Evolutionary conservation across 2,113 vertebrate genomes (phyloP), one percentile per base, ranked within the genome.

Genomic region (Microtus oregoni): DNA sequence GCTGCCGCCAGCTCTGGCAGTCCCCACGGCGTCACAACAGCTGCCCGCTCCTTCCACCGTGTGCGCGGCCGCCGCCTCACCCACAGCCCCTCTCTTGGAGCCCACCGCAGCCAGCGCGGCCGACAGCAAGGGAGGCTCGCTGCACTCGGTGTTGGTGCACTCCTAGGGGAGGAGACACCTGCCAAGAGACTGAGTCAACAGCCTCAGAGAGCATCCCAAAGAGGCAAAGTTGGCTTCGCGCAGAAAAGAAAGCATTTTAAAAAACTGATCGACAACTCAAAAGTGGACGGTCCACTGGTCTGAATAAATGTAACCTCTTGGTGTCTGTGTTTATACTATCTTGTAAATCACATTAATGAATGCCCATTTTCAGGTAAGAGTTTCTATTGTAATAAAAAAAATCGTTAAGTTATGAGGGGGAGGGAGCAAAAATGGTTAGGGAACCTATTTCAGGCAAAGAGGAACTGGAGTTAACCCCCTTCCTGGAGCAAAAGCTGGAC

Each of bases 131-230:
- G 98, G 98, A 22, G 98, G 99, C 97, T 96, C 99, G 50, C 97
- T 99, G 24, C 99, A 99, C 97, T 99, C 99, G 14, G 99, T 99
- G 86, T 98, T 99, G 38, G 99, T 99, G 88, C 99, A 99, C 67
- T 98, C 99, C 41, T 99, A 98, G 96, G 75, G 55, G 41, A 0
- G 55, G 12, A 52, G 67, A 70, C 47, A 1, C 61, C 89, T 0
- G 28, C 55, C 14, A 1, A 3, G 1, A 17, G 24, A 19, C 44
- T 4, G 55, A 86, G 8, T 41, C n/a, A 5, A 19, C 11, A 13
- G 41, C 28, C 38, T 1, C 2, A 8, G 30, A 41, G 55, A 68
- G 91, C 32, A 32, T 86, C 78, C 88, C 7, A 72, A 22, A 24
- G 17, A 24, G 82, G 44, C 44, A 0, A 2, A 30, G 63, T 7